Percentiles rank a stretch among this genome's conserved stretches.
These are phyloP conservation scores for Epistrophe grossulariae DNA, from an alignment of 2,888 invertebrate genomes.

Conservation along the genomic window DNA sequence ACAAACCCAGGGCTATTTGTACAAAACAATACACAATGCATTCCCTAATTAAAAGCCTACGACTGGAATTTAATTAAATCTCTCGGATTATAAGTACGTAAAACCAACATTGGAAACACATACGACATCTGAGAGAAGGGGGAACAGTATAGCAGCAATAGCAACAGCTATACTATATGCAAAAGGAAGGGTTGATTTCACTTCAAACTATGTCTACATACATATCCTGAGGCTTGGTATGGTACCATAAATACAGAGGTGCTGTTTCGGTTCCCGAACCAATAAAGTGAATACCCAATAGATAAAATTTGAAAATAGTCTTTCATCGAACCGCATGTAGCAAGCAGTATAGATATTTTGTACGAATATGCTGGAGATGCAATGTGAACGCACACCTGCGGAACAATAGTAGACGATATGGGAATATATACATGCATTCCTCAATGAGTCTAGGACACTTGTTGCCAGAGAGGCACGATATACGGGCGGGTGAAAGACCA, in stretches of 20 bases:
- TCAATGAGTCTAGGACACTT: slow-evolving; percentile 46
- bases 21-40: slow-evolving; percentile 46
- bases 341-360: neutral
- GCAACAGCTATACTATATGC: neutral
- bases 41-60: slow-evolving; percentile 69
- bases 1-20: slow-evolving; percentile 30
- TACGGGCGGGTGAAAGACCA: slow-evolving; percentile 32
- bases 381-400: slow-evolving; percentile 32
- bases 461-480: slow-evolving; percentile 49
- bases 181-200: slow-evolving; percentile 2
- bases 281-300: slow-evolving; percentile 52
- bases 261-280: neutral
- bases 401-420: slow-evolving; percentile 33
- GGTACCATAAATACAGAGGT: slow-evolving; percentile 1
- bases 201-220: neutral
- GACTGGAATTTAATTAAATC: slow-evolving; percentile 73
- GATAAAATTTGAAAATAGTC: slow-evolving; percentile 43
- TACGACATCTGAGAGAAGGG: slow-evolving; percentile 18
- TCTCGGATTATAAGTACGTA: slow-evolving; percentile 61
- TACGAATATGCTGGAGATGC: neutral
- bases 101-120: slow-evolving; percentile 35
- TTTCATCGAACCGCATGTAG: slow-evolving; percentile 22
- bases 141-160: neutral
- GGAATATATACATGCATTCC: slow-evolving; percentile 9
- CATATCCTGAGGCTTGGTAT: neutral